Percentiles rank a stretch among this genome's conserved stretches.
These are phyloP conservation scores for Agonopterix subpropinquella DNA, from an alignment of 2,888 invertebrate species.

Conservation along the genomic window DNA sequence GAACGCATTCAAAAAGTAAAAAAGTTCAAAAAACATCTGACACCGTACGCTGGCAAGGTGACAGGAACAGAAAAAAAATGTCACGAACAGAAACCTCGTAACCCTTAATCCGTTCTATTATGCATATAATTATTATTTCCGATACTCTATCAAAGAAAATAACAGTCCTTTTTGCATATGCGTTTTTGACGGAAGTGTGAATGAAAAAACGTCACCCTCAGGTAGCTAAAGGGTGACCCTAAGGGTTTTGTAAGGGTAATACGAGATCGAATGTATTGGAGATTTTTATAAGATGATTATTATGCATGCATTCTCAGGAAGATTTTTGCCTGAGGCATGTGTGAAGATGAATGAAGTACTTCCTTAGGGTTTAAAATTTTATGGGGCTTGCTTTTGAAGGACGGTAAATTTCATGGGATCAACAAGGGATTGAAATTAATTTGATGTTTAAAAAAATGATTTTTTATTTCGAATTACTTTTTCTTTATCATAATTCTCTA, in stretches of 20 bases:
- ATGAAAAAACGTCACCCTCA: slow-evolving; percentile 71
- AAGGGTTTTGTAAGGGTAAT: slow-evolving; percentile 55
- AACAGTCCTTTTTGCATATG: slow-evolving; percentile 72
- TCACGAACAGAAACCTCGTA: slow-evolving; percentile 51
- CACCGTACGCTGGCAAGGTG: slow-evolving; percentile 49
- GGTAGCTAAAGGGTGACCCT: slow-evolving; percentile 63
- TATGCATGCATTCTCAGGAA: slow-evolving; percentile 73
- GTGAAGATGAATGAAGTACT: slow-evolving; percentile 39
- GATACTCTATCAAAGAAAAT: slow-evolving; percentile 70
- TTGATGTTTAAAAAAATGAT: not conserved
- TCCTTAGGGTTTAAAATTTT: slow-evolving; percentile 45
- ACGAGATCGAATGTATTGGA: slow-evolving; percentile 51
- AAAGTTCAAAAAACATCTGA: slow-evolving; percentile 55
- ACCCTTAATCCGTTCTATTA: slow-evolving; percentile 71
- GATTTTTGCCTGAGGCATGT: slow-evolving; percentile 65
- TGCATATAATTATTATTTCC: slow-evolving; percentile 76
- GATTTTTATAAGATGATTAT: slow-evolving; percentile 56
- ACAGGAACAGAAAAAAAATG: slow-evolving; percentile 59
- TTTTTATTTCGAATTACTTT: too few species aligned
- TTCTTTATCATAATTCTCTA: too few species aligned
- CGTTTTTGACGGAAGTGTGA: slow-evolving; percentile 70
- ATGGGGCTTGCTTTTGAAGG: slow-evolving; percentile 35
- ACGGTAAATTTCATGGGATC: slow-evolving; percentile 21
- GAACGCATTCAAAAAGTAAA: slow-evolving; percentile 36
- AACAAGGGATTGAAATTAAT: not conserved